These are phyloP conservation scores for Heliconius ismenius DNA, from an alignment of 2,888 invertebrate genomes.

Conservation along the genomic window DNA sequence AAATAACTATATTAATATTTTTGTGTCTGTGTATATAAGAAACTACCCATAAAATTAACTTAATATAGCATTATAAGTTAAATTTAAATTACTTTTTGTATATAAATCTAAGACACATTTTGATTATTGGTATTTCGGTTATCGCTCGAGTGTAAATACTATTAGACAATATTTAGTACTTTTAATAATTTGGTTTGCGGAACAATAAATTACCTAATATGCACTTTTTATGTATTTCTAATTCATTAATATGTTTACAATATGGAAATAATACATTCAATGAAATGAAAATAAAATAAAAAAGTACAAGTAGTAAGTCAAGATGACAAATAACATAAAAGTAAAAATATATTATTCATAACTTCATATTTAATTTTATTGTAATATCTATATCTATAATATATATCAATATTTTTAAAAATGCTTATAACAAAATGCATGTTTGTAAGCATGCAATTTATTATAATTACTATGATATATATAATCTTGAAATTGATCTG, in stretches of 20 bases:
- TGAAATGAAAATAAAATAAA: background rate
- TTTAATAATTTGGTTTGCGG: too few species aligned
- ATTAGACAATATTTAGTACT: too few species aligned
- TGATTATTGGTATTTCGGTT: background rate
- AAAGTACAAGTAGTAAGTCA: too few species aligned
- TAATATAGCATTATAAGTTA: conserved; percentile 1
- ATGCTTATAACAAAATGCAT: too few species aligned
- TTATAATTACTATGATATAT: background rate
- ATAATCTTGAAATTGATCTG: conserved; percentile 5
- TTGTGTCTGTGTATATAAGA: conserved; percentile 9
- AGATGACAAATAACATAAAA: background rate
- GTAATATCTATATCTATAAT: background rate
- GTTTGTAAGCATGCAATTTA: conserved; percentile 1
- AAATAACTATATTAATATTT: conserved; percentile 1
- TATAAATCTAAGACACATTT: conserved; percentile 8
- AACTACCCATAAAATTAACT: background rate
- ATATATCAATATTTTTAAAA: background rate
- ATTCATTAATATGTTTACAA: background rate
- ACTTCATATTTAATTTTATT: background rate
- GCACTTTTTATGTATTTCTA: background rate
- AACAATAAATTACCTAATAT: too few species aligned
- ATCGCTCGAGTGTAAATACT: background rate
- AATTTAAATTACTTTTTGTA: conserved; percentile 9
- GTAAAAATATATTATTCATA: background rate
- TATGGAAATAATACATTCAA: background rate